Base-by-base conservation (phyloP, 2,113 vertebrate genomes). In the Panurus biarmicus region DNA sequence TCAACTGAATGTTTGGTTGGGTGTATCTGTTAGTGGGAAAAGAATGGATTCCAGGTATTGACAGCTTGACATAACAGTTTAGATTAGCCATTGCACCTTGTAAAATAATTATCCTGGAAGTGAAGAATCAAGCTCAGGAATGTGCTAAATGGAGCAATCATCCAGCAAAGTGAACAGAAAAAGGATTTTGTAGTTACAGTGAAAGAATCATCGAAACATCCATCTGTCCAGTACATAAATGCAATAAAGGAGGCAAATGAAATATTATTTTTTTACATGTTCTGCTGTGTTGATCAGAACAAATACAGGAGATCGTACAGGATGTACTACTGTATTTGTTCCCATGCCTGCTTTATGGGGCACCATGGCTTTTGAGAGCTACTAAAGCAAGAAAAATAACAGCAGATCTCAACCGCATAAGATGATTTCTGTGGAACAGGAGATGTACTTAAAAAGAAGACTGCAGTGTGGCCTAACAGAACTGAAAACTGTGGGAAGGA, bases 61-160 rank as follows among this genome's bases (percentile, higher is more conserved):
- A 75, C n/a, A 57, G 71, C 61, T 47, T 87, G 57, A 83, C 75
- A 9, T 64, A 88, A 58, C 19, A 36, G 51, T 85, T 96, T 67
- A 85, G 72, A 91, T 96, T 81, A 94, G 66, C 50, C 67, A 74
- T 16, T 84, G 44, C 65, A 69, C 48, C 69, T 91, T 78, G 24
- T 90, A 75, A 97, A 97, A 90, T 95, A 94, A 95, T 95, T 94
- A 95, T 66, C 51, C 40, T 51, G 64, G 58, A 96, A 90, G 73
- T 44, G 91, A 95, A 81, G 64, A 89, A 83, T 61, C 51, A 89
- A 92, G 38, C 38, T 89, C 51, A 85, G 80, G 87, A 80, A 90
- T 40, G 75, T 94, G 76, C 69, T 93, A 95, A 97, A 90, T 65
- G 73, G 89, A 90, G 72, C 87, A 96, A 80, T 88, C 92, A 96